These are phyloP conservation scores for Corbicula japonica DNA, from an alignment of 2,888 invertebrate species.

Conservation along the genomic window DNA sequence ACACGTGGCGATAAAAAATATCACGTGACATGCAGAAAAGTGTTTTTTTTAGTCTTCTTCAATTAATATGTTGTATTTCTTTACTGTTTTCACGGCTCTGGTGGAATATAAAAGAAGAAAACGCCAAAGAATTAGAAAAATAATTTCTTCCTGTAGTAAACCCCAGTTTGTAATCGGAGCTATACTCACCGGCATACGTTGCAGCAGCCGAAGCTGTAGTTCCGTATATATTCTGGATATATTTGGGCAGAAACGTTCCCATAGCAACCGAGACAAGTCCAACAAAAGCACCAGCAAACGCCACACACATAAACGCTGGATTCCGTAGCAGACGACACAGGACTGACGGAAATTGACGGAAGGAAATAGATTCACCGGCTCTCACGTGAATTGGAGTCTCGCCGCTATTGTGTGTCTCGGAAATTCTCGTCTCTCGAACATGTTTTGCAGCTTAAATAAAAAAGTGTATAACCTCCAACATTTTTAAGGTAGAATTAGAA, in stretches of 20 bases:
- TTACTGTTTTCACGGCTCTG: no score
- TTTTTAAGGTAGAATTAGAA: no score
- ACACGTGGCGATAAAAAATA: no score
- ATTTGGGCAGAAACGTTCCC: conserved; percentile 91
- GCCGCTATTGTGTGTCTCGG: conserved; percentile 74
- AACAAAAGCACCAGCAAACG: conserved; percentile 89
- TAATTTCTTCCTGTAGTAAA: no score
- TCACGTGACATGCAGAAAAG: no score
- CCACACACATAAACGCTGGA: conserved; percentile 89
- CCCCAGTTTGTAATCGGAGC: no score
- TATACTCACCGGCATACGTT: conserved; percentile 89
- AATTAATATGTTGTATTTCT: no score
- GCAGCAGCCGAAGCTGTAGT: conserved; percentile 90
- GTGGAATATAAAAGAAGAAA: no score
- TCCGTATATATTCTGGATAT: conserved; percentile 92
- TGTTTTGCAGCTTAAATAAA: conserved; percentile 70
- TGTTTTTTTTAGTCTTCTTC: no score
- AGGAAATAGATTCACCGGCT: conserved; percentile 49
- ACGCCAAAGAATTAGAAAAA: no score
- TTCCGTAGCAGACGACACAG: conserved; percentile 72
- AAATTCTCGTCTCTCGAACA: conserved; percentile 68
- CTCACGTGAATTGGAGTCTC: conserved; percentile 15
- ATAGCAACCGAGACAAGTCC: conserved; percentile 87
- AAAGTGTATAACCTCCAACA: no score
- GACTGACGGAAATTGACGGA: conserved; percentile 61